Evolutionary conservation across 2,113 vertebrate genomes (phyloP), one percentile per base, ranked within the genome.

Genomic region (Aythya baeri): DNA sequence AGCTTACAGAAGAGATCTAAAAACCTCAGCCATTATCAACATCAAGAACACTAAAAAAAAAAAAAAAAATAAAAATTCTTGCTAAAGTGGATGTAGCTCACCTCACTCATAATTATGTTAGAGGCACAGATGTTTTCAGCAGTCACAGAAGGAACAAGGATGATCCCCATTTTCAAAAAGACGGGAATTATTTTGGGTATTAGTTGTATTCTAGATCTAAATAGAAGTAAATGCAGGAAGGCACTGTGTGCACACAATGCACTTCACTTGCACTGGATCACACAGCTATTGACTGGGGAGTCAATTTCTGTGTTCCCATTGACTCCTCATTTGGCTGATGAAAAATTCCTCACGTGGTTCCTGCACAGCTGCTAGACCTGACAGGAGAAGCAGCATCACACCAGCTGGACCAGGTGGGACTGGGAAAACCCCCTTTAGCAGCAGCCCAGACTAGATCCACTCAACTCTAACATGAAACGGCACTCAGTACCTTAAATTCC

Each of bases 201-300:
- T 52, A 21, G 72, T 38, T 95, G 8, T 65, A 6, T 17, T 67
- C 82, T 23, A 84, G 36, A 86, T 27, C 13, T 86, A 55, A 21
- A 10, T 16, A 89, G 61, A 84, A 86, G 27, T 17, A 91, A 83
- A 77, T 4, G 11, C 21, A 77, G 59, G 76, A 59, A 41, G 88
- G 63, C 23, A 44, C 50, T 50, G 41, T 41, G 38, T 11, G 11
- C 43, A 43, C 43, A 43, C 14, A 43, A 16, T 4, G 27, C 21
- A 32, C 32, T 78, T 91, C 22, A 41, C 54, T 71, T 9, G 3
- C 25, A 61, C 13, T 0, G 0, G 66, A 68, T 20, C 22, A 57
- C 3, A 43, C 38, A 95, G 91, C 43, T 85, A 55, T 49, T 83
- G 27, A 59, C 55, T 13, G 74, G 65, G 86, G 74, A 93, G 43